phyloP scores from a whole-genome alignment of 1,140 invertebrate species.

The Lepidurus apus region DNA sequence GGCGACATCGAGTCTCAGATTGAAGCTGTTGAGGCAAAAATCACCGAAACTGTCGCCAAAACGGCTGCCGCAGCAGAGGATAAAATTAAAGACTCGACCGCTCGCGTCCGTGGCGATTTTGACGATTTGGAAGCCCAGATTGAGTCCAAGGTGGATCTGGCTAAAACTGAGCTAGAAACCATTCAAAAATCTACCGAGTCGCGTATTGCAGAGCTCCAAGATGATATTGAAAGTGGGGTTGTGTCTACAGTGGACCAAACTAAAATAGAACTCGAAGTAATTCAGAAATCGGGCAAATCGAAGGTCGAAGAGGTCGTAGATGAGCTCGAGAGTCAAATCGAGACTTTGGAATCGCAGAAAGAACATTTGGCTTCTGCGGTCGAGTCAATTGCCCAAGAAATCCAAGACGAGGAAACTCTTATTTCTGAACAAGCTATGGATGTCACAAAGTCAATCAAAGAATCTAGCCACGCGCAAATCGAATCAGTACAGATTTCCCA shows the following conservation, averaged over 20 bases:
- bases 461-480: neutral
- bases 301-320: too few species aligned
- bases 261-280: too few species aligned
- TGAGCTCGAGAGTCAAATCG: too few species aligned
- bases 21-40: neutral
- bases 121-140: conserved; percentile 1
- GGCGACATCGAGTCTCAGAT: neutral
- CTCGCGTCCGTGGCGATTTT: neutral
- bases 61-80: neutral
- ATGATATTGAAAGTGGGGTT: neutral
- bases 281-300: too few species aligned
- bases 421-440: too few species aligned
- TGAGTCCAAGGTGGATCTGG: neutral
- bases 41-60: neutral
- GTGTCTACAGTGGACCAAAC: too few species aligned
- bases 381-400: too few species aligned
- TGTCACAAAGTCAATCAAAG: neutral
- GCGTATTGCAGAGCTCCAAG: neutral
- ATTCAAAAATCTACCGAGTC: neutral
- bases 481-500: neutral
- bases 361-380: too few species aligned
- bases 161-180: neutral
- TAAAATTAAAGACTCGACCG: neutral
- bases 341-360: too few species aligned
- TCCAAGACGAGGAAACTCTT: too few species aligned